phyloP scores from a whole-genome alignment of 2,797 vertebrate species.

The Scleropages formosus region DNA sequence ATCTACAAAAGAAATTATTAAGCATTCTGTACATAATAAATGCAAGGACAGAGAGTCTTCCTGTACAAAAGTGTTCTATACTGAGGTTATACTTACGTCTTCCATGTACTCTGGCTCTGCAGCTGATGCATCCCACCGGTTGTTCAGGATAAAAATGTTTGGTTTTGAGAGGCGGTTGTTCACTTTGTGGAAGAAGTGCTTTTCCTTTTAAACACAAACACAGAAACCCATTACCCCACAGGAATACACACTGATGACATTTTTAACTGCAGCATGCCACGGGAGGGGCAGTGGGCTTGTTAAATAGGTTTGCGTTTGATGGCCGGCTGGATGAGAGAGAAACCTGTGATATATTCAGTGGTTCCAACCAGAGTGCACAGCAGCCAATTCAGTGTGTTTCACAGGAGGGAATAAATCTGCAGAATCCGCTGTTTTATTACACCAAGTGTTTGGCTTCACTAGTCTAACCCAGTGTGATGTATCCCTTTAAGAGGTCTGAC shows the following conservation, averaged over 20 bases:
- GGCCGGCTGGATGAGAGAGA: no score
- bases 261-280: neutral
- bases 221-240: neutral
- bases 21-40: no score
- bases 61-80: no score
- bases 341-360: no score
- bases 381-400: no score
- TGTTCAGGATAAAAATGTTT: slow-evolving; percentile 98
- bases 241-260: neutral
- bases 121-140: slow-evolving; percentile 97
- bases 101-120: slow-evolving; percentile 98
- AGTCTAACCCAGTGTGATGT: neutral
- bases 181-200: slow-evolving; percentile 98
- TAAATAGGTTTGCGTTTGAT: no score
- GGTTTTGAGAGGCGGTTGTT: slow-evolving; percentile 94
- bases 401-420: no score
- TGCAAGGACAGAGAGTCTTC: no score
- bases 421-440: no score
- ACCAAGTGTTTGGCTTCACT: neutral
- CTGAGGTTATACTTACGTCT: slow-evolving; percentile 80
- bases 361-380: neutral
- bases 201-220: slow-evolving; percentile 72
- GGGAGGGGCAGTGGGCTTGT: neutral
- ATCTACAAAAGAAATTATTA: neutral
- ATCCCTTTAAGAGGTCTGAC: slow-evolving; percentile 48